Conservation (phyloP, 2,113 vertebrate species). For the Crotalus viridis region DNA sequence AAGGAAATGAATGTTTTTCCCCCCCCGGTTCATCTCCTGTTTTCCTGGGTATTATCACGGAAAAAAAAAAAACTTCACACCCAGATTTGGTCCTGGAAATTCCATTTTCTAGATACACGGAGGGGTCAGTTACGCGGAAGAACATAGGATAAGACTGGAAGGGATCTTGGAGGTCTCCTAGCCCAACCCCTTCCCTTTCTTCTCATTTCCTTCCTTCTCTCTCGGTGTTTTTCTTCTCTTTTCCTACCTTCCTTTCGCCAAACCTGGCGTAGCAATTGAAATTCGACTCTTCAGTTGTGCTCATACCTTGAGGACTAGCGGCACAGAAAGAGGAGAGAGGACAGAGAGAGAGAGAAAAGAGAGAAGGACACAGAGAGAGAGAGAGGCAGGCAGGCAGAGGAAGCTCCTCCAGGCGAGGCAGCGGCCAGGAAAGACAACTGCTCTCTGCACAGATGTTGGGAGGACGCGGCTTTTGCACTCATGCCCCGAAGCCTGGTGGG, state of each 20-base stretch:
- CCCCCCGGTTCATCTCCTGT: background rate
- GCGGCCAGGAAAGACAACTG: background rate
- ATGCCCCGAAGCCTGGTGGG: background rate
- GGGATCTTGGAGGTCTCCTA: no score
- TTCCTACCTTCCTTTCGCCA: background rate
- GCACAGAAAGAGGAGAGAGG: no score
- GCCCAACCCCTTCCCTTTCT: no score
- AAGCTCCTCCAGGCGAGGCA: background rate
- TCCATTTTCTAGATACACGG: background rate
- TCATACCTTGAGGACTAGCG: no score
- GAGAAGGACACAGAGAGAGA: no score
- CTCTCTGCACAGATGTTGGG: background rate
- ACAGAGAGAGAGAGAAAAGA: no score
- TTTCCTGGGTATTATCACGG: background rate
- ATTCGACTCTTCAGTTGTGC: no score
- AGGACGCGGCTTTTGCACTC: background rate
- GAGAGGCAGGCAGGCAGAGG: background rate
- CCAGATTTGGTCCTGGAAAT: background rate
- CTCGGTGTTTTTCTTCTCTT: no score
- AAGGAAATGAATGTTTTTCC: background rate
- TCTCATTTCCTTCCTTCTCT: no score
- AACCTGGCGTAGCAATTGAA: no score
- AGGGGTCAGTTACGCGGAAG: background rate
- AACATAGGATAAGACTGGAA: no score
- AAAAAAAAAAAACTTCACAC: background rate